Evolutionary conservation across 2,797 vertebrate genomes (phyloP).

Genomic region (Emys orbicularis): DNA sequence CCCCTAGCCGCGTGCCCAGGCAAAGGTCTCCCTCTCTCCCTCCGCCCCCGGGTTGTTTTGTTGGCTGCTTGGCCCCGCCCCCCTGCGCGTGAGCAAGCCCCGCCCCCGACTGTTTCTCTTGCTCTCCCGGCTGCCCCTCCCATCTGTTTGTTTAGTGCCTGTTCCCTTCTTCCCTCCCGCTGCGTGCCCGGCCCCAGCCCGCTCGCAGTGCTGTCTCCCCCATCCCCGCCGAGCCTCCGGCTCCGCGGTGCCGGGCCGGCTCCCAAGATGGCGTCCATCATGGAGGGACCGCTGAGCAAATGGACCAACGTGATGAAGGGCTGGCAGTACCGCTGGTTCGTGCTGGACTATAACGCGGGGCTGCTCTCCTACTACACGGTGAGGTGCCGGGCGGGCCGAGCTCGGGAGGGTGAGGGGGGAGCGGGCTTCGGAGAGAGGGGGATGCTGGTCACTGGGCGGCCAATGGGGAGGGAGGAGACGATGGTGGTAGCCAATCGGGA

Average conservation of each 20-base stretch:
- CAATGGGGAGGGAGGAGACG: conserved; percentile 61
- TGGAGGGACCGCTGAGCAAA: conserved; percentile 98
- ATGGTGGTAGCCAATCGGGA: conserved; percentile 41
- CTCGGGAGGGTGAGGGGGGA: conserved; percentile 67
- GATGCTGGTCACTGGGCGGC: conserved; percentile 24
- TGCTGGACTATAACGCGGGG: conserved; percentile 96
- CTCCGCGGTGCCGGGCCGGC: conserved; percentile 79
- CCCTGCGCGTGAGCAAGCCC: neutral
- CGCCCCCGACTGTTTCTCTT: neutral
- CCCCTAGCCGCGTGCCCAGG: neutral
- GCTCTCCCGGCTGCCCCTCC: neutral
- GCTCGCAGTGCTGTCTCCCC: neutral
- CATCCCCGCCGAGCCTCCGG: conserved; percentile 44
- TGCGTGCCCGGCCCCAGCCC: neutral
- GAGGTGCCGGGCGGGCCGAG: conserved; percentile 68
- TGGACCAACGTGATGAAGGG: conserved; percentile 99
- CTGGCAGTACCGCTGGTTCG: conserved; percentile 99
- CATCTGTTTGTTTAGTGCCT: neutral
- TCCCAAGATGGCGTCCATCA: conserved; percentile 98
- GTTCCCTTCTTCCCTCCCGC: neutral
- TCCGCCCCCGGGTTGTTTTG: neutral
- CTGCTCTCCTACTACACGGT: conserved; percentile 97
- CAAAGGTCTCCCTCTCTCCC: neutral
- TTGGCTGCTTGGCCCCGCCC: neutral
- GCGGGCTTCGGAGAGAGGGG: conserved; percentile 58